Conservation (phyloP, 2,797 vertebrate genomes). For the Notolabrus celidotus region DNA sequence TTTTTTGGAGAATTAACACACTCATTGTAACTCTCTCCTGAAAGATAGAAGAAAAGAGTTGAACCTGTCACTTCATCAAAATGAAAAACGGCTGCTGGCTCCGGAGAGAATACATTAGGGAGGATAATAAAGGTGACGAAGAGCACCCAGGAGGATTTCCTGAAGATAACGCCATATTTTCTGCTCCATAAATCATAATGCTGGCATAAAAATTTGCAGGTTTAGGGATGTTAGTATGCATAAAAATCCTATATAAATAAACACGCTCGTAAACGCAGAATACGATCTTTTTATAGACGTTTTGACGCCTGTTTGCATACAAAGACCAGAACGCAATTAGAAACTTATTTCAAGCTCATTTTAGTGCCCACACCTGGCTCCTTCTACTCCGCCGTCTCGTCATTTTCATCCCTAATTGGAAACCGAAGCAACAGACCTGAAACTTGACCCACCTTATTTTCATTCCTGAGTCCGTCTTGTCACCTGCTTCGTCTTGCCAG, state of each 20-base stretch:
- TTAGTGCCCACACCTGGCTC: conserved; percentile 19
- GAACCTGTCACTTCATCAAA: conserved; percentile 37
- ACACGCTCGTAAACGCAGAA: conserved; percentile 12
- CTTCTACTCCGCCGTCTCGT: conserved; percentile 16
- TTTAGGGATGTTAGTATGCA: conserved; percentile 15
- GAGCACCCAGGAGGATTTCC: conserved; percentile 51
- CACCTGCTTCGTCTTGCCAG: conserved; percentile 2
- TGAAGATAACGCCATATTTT: conserved; percentile 34
- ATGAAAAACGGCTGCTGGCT: conserved; percentile 38
- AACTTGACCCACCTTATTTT: conserved; percentile 15
- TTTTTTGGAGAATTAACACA: background rate
- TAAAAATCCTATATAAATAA: conserved; percentile 14
- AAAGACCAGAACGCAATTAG: background rate
- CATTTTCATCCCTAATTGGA: conserved; percentile 43
- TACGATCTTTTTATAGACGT: background rate
- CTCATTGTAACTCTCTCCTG: background rate
- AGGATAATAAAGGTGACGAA: conserved; percentile 55
- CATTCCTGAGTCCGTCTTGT: conserved; percentile 13
- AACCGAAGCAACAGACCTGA: conserved; percentile 29
- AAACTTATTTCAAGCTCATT: background rate
- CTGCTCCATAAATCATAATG: conserved; percentile 45
- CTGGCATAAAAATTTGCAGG: conserved; percentile 12
- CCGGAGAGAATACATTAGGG: conserved; percentile 39
- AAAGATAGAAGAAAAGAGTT: background rate
- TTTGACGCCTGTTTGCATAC: background rate